Base-by-base conservation (phyloP, 1,140 invertebrate genomes). In the Trachymyrmex septentrionalis region DNA sequence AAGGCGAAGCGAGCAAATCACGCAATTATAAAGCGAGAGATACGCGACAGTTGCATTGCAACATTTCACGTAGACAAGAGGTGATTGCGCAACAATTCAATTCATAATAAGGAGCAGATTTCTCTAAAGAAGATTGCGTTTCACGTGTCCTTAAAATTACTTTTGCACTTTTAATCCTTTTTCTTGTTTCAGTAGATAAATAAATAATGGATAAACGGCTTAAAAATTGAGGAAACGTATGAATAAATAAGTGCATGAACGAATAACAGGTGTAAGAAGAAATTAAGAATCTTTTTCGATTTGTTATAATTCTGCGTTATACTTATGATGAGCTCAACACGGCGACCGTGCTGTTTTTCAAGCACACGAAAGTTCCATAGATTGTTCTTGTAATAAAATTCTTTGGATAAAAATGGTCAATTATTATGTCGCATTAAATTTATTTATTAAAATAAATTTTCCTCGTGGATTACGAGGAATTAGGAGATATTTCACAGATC, bases 1-100 rank as follows among this genome's bases (percentile, higher is more conserved):
- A 84, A 84, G 30, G 27, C 38, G 24, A 59, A 84, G 21, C 66
- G 14, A 71, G 16, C 38, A 10, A 44, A 78, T 55, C 30, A 57
- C 30, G 7, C n/a, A 63, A 27, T 3, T 19, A 53, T 44, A 44
- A 44, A 14, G 38, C n/a, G 19, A 73, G 21, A 73, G 34, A 66
- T 34, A 44, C 24, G 19, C 21, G 24, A 38, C 7, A 55, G 10
- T 48, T 14, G 19, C 7, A 12, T 24, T 38, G 38, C 38, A 53
- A 24, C n/a, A 69, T 69, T 73, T 30, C 12, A 72, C 34, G 19
- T 44, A 16, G 9, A 71, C 67, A 59, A 21, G 19, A 61, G 50
- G 38, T 34, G 21, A 59, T 71, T 55, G 27, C n/a, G 6, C 30
- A 21, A 69, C 2, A 57, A 44, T 50, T 55, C 0, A 34, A 80